Percentiles rank a stretch among this genome's conserved stretches.
Conservation (phyloP, 2,113 vertebrate species). For the Gambusia affinis region DNA sequence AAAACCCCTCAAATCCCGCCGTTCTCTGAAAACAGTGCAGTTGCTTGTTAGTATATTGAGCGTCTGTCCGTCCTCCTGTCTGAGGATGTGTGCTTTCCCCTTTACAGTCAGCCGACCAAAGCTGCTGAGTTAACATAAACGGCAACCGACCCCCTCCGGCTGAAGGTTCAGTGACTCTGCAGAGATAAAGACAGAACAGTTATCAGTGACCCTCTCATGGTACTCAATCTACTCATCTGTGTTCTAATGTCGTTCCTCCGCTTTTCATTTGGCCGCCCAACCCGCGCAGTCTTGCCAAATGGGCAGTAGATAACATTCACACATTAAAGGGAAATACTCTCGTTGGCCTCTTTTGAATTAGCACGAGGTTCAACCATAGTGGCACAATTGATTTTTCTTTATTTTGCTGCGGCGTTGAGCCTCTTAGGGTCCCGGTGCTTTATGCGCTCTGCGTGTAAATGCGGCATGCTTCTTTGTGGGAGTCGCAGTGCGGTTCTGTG, state of each 20-base stretch:
- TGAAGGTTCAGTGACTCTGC: conserved; percentile 62
- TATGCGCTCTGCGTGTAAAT: neutral
- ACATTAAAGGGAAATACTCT: conserved; percentile 40
- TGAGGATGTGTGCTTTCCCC: conserved; percentile 15
- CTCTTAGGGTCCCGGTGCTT: neutral
- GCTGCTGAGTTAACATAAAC: conserved; percentile 64
- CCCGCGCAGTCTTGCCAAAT: conserved; percentile 35
- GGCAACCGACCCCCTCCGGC: conserved; percentile 46
- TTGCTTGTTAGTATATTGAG: neutral
- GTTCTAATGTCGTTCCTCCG: conserved; percentile 8
- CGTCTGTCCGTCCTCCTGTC: neutral
- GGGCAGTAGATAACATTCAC: conserved; percentile 33
- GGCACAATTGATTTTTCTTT: neutral
- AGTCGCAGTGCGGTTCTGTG: conserved; percentile 8
- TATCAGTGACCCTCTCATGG: conserved; percentile 60
- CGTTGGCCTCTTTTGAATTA: conserved; percentile 37
- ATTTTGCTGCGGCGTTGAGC: neutral
- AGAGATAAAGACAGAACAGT: conserved; percentile 62
- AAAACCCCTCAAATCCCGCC: no score
- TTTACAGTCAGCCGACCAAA: conserved; percentile 30
- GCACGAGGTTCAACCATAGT: conserved; percentile 24
- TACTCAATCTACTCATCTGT: conserved; percentile 61
- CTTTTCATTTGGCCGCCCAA: conserved; percentile 46
- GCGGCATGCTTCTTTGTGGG: neutral
- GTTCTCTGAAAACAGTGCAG: neutral